phyloP scores from a whole-genome alignment of 37 sponge, comb jelly and placozoan species.

The Oopsacas minuta region DNA sequence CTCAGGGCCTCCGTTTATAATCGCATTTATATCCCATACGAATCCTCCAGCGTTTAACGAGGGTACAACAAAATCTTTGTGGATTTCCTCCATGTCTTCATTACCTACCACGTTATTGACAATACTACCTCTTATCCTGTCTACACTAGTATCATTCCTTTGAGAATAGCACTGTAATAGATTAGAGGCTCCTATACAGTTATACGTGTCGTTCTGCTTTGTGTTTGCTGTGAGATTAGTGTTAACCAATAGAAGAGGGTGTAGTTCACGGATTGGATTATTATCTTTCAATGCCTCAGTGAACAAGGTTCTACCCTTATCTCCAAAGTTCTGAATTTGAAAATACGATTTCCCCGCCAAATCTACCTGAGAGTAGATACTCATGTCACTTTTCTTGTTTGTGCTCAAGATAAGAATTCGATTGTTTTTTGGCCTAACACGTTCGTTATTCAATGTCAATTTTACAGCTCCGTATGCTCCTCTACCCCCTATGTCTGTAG shows the following conservation, averaged over 20 bases:
- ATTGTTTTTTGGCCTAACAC: not conserved
- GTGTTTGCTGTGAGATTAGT: not conserved
- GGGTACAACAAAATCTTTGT: not conserved
- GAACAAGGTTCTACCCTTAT: not conserved
- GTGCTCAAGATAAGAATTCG: not conserved
- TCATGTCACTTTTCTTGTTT: not conserved
- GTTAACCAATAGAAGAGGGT: not conserved
- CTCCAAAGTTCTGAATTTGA: not conserved
- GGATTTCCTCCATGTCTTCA: not conserved
- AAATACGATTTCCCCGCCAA: not conserved
- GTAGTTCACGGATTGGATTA: not conserved
- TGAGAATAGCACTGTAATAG: not conserved
- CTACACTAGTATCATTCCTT: not conserved
- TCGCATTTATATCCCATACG: conserved; percentile 1
- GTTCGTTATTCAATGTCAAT: not conserved
- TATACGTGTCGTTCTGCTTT: not conserved
- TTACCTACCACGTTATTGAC: not conserved
- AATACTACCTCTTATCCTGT: not conserved
- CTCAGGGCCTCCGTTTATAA: not conserved
- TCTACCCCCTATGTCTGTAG: not conserved
- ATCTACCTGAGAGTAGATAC: not conserved
- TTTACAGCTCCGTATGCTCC: not conserved
- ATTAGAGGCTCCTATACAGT: not conserved
- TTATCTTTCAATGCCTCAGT: not conserved
- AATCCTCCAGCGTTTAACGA: not conserved